Percentiles rank a stretch among this genome's conserved stretches.
These are phyloP conservation scores for Bos indicus DNA, from an alignment of 2,113 vertebrate genomes.

Conservation along the genomic window DNA sequence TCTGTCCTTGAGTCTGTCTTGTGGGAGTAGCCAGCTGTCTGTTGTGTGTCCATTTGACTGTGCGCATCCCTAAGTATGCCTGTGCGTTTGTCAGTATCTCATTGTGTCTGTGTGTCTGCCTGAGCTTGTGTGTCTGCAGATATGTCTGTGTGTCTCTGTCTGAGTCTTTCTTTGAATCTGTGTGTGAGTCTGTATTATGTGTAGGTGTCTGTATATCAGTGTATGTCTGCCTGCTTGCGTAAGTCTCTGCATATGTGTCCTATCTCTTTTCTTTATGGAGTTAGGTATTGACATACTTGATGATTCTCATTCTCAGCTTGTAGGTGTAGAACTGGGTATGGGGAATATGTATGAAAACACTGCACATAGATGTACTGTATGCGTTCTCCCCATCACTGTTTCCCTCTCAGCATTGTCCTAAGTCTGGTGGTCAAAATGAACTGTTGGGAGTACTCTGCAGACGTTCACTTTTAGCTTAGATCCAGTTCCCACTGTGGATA, in stretches of 20 bases:
- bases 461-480: conserved; percentile 53
- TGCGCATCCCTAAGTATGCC: neutral
- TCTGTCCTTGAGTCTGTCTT: neutral
- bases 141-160: neutral
- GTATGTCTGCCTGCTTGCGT: neutral
- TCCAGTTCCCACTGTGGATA: conserved; percentile 52
- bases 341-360: neutral
- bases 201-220: neutral
- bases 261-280: neutral
- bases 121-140: neutral
- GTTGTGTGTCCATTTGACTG: neutral
- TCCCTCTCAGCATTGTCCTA: neutral
- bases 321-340: neutral
- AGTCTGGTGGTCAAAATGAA: conserved; percentile 39
- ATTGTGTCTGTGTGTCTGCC: neutral
- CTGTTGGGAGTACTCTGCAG: conserved; percentile 50
- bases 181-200: neutral
- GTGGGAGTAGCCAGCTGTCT: neutral
- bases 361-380: neutral
- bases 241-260: neutral
- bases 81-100: neutral
- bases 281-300: neutral
- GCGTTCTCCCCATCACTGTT: neutral
- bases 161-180: neutral
- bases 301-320: neutral